Evolutionary conservation across 2,113 vertebrate genomes (phyloP).

Genomic region (Himantopus leucocephalus): DNA sequence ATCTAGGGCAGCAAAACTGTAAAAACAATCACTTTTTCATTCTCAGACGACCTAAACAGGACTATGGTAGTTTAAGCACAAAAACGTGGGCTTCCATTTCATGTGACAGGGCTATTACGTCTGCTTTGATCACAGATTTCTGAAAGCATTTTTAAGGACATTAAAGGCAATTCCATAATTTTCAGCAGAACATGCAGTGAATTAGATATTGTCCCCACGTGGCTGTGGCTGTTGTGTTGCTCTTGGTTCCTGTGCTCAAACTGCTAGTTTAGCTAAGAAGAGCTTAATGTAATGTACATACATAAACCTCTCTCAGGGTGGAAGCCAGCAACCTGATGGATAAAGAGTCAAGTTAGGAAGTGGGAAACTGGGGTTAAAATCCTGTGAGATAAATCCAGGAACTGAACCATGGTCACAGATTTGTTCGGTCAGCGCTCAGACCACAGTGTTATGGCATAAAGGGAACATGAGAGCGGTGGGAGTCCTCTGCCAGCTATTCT

Average conservation of each 20-base stretch:
- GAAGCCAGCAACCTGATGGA: neutral
- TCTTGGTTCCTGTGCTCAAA: neutral
- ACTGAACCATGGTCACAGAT: neutral
- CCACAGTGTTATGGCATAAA: neutral
- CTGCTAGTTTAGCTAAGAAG: neutral
- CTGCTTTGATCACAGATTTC: neutral
- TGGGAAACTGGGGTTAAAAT: neutral
- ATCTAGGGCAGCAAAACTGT: neutral
- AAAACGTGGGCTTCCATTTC: neutral
- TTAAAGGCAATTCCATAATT: conserved; percentile 1
- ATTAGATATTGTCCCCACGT: neutral
- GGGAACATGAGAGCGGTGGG: neutral
- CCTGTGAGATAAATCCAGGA: neutral
- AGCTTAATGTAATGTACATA: neutral
- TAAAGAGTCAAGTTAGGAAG: neutral
- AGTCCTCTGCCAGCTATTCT: neutral
- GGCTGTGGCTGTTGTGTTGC: neutral
- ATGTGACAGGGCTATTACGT: neutral
- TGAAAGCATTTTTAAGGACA: neutral
- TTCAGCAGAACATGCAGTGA: neutral
- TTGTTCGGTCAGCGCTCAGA: neutral
- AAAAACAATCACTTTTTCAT: neutral
- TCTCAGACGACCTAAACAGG: neutral
- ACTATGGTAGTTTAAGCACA: neutral
- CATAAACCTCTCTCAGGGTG: neutral